These are phyloP conservation scores for Stenotaenia linearis DNA, from an alignment of 2,888 invertebrate genomes.

Conservation along the genomic window DNA sequence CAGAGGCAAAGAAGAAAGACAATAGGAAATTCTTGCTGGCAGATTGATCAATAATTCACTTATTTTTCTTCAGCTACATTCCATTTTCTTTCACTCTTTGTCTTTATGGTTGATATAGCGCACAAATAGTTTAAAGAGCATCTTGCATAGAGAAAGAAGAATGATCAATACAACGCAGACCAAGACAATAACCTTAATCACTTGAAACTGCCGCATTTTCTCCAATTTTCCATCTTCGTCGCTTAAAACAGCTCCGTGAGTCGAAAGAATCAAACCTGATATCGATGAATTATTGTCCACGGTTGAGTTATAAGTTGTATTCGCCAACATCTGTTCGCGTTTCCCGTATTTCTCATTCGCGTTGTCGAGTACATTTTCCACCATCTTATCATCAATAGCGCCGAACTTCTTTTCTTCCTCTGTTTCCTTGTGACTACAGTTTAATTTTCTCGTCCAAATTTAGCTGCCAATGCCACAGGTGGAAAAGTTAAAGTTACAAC, in stretches of 20 bases:
- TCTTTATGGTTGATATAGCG: constrained; percentile 1
- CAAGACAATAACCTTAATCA: not conserved
- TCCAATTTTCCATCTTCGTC: not conserved
- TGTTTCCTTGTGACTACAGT: not conserved
- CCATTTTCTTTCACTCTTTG: not conserved
- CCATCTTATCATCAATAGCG: not conserved
- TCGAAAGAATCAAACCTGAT: not conserved
- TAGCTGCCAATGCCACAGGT: constrained; percentile 14
- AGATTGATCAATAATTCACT: constrained; percentile 15
- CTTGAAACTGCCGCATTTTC: not conserved
- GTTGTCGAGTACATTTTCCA: not conserved
- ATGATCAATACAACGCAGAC: not conserved
- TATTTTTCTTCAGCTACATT: not conserved
- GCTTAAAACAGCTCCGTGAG: too few species aligned
- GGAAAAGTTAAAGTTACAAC: not conserved
- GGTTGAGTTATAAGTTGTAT: not conserved
- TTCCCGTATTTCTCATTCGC: not conserved
- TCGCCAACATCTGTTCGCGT: not conserved
- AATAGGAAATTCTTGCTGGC: not conserved
- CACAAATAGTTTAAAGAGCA: constrained; percentile 13
- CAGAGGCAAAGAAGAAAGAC: not conserved
- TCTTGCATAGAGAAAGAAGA: not conserved
- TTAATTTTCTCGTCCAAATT: not conserved
- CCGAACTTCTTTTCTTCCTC: not conserved
- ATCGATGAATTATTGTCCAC: not conserved